phyloP scores from a whole-genome alignment of 2,797 vertebrate species.

The Sebastes kiyomatsui region DNA sequence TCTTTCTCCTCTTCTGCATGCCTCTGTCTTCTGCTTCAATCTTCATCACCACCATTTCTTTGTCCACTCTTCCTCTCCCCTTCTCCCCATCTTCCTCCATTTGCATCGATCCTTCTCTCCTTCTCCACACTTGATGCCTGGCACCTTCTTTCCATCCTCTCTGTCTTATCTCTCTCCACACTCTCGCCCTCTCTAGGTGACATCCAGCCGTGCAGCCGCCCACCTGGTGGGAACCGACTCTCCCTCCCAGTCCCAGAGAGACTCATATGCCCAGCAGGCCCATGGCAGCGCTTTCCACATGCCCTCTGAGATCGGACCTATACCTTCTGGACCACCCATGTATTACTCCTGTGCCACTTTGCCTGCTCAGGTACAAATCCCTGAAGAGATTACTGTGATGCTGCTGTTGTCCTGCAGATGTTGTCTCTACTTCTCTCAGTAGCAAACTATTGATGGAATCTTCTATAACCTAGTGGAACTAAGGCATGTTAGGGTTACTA shows the following conservation, averaged over 20 bases:
- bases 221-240: conserved; percentile 86
- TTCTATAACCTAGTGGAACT: no score
- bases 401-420: background rate
- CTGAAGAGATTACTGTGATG: background rate
- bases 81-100: background rate
- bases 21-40: background rate
- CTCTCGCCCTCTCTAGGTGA: conserved; percentile 80
- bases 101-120: background rate
- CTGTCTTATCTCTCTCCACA: conserved; percentile 4
- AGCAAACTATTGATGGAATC: background rate
- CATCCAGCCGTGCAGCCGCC: conserved; percentile 87
- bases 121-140: background rate
- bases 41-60: background rate
- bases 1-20: background rate
- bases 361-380: conserved; percentile 85
- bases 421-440: background rate
- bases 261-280: conserved; percentile 91
- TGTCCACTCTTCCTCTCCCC: background rate
- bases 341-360: conserved; percentile 97
- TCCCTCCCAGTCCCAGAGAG: conserved; percentile 86
- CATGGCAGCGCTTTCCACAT: conserved; percentile 94
- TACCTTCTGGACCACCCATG: conserved; percentile 75
- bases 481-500: no score
- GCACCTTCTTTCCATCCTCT: background rate
- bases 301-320: conserved; percentile 86